Conservation (phyloP, 35 echinoderm and acorn worm genomes). For the Nesometra sesokonis region DNA sequence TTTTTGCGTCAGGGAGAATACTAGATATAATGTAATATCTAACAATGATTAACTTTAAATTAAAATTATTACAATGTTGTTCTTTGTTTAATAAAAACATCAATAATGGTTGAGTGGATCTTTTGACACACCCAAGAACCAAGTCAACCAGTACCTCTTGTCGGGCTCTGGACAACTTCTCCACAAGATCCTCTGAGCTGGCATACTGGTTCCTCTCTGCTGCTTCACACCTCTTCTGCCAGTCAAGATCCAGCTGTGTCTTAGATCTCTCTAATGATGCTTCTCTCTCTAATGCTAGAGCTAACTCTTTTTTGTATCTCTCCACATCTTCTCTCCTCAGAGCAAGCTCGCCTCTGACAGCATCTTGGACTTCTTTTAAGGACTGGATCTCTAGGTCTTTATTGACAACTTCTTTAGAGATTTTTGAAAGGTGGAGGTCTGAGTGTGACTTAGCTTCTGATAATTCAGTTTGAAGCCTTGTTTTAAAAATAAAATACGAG, state of each 20-base stretch:
- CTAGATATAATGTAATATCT: too few species aligned
- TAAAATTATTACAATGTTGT: too few species aligned
- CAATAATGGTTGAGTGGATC: too few species aligned
- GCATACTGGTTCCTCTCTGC: slow-evolving; percentile 66
- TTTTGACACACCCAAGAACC: too few species aligned
- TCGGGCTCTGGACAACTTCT: slow-evolving; percentile 60
- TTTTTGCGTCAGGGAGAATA: too few species aligned
- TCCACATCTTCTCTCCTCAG: slow-evolving; percentile 62
- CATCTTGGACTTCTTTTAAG: slow-evolving; percentile 34
- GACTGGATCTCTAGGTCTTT: slow-evolving; percentile 59
- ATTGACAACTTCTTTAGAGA: slow-evolving; percentile 41
- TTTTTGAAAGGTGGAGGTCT: slow-evolving; percentile 46
- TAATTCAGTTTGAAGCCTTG: slow-evolving; percentile 53
- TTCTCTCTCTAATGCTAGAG: slow-evolving; percentile 50
- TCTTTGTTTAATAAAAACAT: too few species aligned
- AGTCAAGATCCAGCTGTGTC: slow-evolving; percentile 89
- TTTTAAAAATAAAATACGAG: not conserved
- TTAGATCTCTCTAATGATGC: slow-evolving; percentile 59
- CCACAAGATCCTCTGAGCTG: slow-evolving; percentile 77
- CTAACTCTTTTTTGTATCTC: slow-evolving; percentile 85
- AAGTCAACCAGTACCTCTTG: slow-evolving; percentile 48
- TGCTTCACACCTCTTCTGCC: slow-evolving; percentile 89
- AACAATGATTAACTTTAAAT: too few species aligned
- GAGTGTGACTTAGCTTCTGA: slow-evolving; percentile 33
- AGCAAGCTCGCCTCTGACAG: slow-evolving; percentile 50